These are phyloP conservation scores for Phyllopteryx taeniolatus DNA, from an alignment of 2,113 vertebrate genomes.

Conservation along the genomic window DNA sequence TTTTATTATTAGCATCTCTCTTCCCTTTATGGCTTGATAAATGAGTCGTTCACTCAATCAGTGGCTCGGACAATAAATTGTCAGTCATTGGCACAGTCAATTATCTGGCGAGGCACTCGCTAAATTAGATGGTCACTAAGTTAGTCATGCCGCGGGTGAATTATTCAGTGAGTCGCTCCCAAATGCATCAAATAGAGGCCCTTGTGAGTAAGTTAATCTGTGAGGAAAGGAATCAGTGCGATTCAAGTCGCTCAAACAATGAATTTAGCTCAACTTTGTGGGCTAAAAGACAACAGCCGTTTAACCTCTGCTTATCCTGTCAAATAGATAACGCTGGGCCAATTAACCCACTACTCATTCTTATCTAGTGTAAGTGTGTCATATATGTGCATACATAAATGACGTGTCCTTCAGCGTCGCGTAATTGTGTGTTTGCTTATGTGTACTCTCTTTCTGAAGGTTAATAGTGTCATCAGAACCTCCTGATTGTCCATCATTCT, in stretches of 20 bases:
- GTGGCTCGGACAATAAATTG: slow-evolving; percentile 41
- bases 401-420: neutral
- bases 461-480: slow-evolving; percentile 17
- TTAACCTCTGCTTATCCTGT: slow-evolving; percentile 55
- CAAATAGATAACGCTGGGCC: slow-evolving; percentile 49
- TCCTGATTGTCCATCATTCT: slow-evolving; percentile 15
- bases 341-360: slow-evolving; percentile 46
- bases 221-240: slow-evolving; percentile 35
- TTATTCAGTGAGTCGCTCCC: slow-evolving; percentile 43
- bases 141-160: slow-evolving; percentile 42
- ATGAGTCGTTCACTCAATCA: slow-evolving; percentile 40
- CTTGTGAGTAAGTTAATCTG: slow-evolving; percentile 19
- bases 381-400: neutral
- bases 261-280: slow-evolving; percentile 44
- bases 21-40: slow-evolving; percentile 34
- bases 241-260: slow-evolving; percentile 46
- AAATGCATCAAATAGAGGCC: slow-evolving; percentile 50
- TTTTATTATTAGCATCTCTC: slow-evolving; percentile 24
- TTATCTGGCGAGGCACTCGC: slow-evolving; percentile 35
- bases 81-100: slow-evolving; percentile 43
- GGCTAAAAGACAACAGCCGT: slow-evolving; percentile 45
- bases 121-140: slow-evolving; percentile 47
- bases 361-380: neutral
- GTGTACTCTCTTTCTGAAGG: slow-evolving; percentile 7
- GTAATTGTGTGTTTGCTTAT: neutral